phyloP scores from a whole-genome alignment of 2,797 vertebrate genomes.

The Zenarchopterus dispar region DNA sequence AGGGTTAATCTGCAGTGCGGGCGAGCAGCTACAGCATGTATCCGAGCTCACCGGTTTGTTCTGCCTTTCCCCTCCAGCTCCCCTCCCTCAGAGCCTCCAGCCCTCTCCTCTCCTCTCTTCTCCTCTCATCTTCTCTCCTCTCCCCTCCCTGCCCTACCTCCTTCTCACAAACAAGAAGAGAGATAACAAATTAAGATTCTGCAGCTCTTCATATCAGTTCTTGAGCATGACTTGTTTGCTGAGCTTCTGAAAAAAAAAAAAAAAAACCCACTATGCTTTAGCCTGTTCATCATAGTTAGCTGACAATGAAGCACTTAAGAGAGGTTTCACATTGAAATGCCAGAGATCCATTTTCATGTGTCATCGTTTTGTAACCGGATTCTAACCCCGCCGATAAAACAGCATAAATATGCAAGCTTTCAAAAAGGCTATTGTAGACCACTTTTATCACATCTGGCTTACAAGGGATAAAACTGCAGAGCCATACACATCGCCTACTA shows the following conservation, averaged over 20 bases:
- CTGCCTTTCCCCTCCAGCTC: slow-evolving; percentile 68
- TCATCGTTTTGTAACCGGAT: not conserved
- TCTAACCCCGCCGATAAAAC: not conserved
- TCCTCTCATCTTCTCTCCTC: slow-evolving; percentile 31
- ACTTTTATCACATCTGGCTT: too few relatives aligned
- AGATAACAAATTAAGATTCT: slow-evolving; percentile 60
- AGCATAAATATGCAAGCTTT: not conserved
- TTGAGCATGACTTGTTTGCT: not conserved
- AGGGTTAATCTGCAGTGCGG: slow-evolving; percentile 89
- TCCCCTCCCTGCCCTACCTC: slow-evolving; percentile 51
- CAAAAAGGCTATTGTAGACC: not conserved
- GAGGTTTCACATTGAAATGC: not conserved
- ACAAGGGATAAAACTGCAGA: not conserved
- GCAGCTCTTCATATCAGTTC: slow-evolving; percentile 32
- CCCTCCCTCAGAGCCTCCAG: slow-evolving; percentile 39
- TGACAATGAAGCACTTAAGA: not conserved
- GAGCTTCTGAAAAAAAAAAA: not conserved
- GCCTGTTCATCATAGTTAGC: too few relatives aligned
- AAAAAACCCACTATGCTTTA: too few relatives aligned
- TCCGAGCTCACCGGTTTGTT: slow-evolving; percentile 85
- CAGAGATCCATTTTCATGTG: not conserved
- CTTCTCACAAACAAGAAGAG: slow-evolving; percentile 64
- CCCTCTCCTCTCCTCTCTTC: slow-evolving; percentile 30
- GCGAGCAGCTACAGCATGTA: slow-evolving; percentile 83
- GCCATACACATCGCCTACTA: not conserved